These are phyloP conservation scores for Platysternon megacephalum DNA, from an alignment of 2,113 vertebrate genomes.

Conservation along the genomic window DNA sequence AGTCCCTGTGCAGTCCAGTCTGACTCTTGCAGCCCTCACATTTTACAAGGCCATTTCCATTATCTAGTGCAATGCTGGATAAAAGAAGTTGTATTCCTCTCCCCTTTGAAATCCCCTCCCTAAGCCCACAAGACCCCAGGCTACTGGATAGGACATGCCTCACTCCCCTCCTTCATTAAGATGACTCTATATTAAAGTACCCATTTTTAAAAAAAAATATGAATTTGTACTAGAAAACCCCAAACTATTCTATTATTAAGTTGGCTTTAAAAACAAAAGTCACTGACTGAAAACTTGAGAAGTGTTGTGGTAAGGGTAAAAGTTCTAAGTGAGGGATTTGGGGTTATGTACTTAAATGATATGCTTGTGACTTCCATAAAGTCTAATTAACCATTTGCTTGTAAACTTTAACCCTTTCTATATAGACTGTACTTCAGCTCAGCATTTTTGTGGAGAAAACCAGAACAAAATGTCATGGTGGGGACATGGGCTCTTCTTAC, in stretches of 20 bases:
- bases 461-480: neutral
- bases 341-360: neutral
- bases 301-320: neutral
- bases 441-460: neutral
- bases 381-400: neutral
- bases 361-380: neutral
- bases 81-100: neutral
- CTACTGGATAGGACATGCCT: neutral
- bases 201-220: neutral
- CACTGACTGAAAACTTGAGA: neutral
- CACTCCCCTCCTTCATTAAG: neutral
- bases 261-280: neutral
- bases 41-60: neutral
- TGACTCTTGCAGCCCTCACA: neutral
- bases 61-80: neutral
- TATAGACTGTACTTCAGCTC: neutral
- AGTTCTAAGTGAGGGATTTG: neutral
- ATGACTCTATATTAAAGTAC: neutral
- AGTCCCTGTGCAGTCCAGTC: neutral
- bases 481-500: conserved; percentile 9
- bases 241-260: neutral
- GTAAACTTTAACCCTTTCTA: conserved; percentile 19
- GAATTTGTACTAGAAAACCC: neutral
- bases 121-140: neutral
- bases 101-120: neutral